Evolutionary conservation across 2,113 vertebrate species (phyloP).

Genomic region (Vombatus ursinus): DNA sequence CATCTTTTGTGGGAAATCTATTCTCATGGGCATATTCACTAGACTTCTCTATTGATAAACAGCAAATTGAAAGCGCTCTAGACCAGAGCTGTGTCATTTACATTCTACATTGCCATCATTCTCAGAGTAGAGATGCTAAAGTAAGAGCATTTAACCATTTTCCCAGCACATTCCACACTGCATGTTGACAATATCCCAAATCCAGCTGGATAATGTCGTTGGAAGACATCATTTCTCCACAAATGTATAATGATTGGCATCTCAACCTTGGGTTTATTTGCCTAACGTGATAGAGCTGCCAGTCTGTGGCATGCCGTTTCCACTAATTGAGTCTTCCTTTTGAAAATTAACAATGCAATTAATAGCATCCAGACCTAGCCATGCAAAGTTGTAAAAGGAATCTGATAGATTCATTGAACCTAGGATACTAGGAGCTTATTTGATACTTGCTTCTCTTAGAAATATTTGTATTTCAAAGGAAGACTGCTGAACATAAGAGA

Average conservation of each 20-base stretch:
- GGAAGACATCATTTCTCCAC: not conserved
- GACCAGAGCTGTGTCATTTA: not conserved
- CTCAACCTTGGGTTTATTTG: not conserved
- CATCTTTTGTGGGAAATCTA: constrained; percentile 28
- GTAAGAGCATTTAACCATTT: constrained; percentile 1
- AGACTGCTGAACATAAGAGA: not conserved
- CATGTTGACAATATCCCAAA: constrained; percentile 11
- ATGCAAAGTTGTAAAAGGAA: not conserved
- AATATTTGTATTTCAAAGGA: not conserved
- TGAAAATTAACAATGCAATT: not conserved
- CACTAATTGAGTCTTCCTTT: not conserved
- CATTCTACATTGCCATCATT: not conserved
- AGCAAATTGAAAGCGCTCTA: constrained; percentile 25
- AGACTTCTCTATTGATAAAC: constrained; percentile 17
- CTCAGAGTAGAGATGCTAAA: not conserved
- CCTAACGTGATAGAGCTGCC: not conserved
- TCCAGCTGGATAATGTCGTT: not conserved
- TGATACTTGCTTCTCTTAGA: not conserved
- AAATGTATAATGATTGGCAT: not conserved
- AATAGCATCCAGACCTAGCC: not conserved
- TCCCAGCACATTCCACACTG: not conserved
- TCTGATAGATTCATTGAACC: not conserved
- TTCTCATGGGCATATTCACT: not conserved
- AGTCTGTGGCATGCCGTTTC: not conserved
- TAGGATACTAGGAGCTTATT: not conserved